A percentile compares a stretch with the other conserved stretches of the same genome.
phyloP scores from a whole-genome alignment of 1,140 invertebrate species.

The Lepidurus couesii region DNA sequence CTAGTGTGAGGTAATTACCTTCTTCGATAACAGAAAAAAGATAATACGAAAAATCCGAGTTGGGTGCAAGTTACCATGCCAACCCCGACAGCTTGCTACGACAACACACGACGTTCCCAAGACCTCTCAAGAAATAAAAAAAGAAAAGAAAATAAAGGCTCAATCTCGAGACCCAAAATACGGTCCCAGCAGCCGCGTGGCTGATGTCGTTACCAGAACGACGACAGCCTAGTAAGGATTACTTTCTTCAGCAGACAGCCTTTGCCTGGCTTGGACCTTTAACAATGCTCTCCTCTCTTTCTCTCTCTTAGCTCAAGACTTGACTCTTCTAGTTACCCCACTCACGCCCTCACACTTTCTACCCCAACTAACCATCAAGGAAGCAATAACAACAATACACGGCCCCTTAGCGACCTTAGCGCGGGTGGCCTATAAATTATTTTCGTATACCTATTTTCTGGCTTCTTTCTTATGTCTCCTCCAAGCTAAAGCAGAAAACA shows the following conservation, averaged over 20 bases:
- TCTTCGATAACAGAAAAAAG: not conserved
- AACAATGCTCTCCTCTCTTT: not conserved
- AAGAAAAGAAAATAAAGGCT: not conserved
- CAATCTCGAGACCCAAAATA: not conserved
- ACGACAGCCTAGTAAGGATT: not conserved
- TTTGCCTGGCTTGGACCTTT: not conserved
- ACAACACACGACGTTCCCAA: not conserved
- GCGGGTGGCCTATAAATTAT: too few species aligned
- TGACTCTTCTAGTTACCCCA: too few species aligned
- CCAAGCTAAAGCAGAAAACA: not conserved
- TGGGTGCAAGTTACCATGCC: conserved; percentile 17
- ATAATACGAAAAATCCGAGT: not conserved
- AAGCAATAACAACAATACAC: too few species aligned
- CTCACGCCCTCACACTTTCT: too few species aligned
- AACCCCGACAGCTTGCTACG: conserved; percentile 8
- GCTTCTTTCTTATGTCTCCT: not conserved
- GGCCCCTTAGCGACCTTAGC: too few species aligned
- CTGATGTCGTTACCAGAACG: not conserved
- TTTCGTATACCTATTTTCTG: too few species aligned
- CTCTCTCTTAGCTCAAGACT: too few species aligned
- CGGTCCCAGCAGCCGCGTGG: not conserved
- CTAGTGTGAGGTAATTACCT: too few species aligned
- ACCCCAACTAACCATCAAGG: too few species aligned
- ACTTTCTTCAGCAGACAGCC: not conserved
- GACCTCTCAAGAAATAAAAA: not conserved